phyloP scores from a whole-genome alignment of 2,888 invertebrate species.

The Rhagophthalmus giganteus region DNA sequence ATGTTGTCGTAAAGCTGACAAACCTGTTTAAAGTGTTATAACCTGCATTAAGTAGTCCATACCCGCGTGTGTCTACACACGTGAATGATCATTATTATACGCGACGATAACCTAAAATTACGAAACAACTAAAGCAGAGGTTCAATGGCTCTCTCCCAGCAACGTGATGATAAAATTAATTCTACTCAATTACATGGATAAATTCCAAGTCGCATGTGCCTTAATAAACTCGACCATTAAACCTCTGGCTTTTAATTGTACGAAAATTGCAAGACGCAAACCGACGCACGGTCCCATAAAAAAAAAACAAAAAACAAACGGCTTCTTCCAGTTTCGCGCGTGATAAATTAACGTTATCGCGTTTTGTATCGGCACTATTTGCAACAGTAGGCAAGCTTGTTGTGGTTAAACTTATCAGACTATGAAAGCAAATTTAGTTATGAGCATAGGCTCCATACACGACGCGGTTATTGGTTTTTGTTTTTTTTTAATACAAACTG shows the following conservation, averaged over 20 bases:
- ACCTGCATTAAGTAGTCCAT: conserved; percentile 22
- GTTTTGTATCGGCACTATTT: too few relatives aligned
- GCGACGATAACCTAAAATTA: conserved; percentile 7
- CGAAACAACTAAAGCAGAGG: conserved; percentile 11
- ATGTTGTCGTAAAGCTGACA: conserved; percentile 24
- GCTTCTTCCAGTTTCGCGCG: too few relatives aligned
- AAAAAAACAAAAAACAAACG: too few relatives aligned
- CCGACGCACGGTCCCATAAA: too few relatives aligned
- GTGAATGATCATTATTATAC: conserved; percentile 17
- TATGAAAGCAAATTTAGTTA: too few relatives aligned
- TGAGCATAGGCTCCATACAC: too few relatives aligned
- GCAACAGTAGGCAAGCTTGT: too few relatives aligned
- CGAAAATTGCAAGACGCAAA: too few relatives aligned
- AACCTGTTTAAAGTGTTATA: conserved; percentile 36
- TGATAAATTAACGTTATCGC: too few relatives aligned
- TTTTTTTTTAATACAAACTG: conserved; percentile 5
- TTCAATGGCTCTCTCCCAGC: conserved; percentile 18
- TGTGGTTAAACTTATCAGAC: too few relatives aligned
- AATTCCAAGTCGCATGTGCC: conserved; percentile 22
- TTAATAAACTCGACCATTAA: too few relatives aligned
- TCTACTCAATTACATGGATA: conserved; percentile 21
- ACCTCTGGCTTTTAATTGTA: too few relatives aligned
- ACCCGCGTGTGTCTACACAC: conserved; percentile 7
- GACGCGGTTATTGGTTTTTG: conserved; percentile 1
- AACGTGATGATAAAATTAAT: conserved; percentile 15